Base-by-base conservation (phyloP, 92 coral and sea anemone species). In the Porites lobata region DNA sequence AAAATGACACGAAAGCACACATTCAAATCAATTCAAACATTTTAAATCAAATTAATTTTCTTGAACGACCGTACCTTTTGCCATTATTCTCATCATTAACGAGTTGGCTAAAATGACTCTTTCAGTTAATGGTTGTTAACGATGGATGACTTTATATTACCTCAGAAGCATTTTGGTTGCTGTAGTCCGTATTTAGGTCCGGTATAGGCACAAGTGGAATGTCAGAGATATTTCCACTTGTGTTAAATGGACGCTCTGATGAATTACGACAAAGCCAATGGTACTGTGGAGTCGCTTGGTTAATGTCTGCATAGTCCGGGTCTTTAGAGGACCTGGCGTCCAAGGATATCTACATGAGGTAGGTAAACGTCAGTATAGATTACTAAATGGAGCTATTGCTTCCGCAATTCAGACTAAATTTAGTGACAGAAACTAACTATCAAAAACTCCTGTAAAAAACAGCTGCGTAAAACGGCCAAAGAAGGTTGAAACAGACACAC, bases 201-300 rank as follows among this genome's bases (percentile, higher is more conserved):
- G 87, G 87, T 21, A 85, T 51, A n/a, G 43, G 15, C 5, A 90
- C 77, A 2, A 59, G 1, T 3, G 79, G 84, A 50, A 90, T 90
- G 18, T 74, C 20, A 13, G 69, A 61, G 24, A 91, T 65, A 68
- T 90, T 71, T 18, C 78, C 79, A 26, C 69, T 84, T 20, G 79
- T 83, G 72, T 76, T 4, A 72, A 91, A 83, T 21, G 58, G 81
- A 13, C 92, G 79, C 62, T 95, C 98, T 1, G 93, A 83, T 0
- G 1, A 26, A 54, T 93, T 93, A 13, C 98, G 93, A 70, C 98
- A 95, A 47, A 95, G 72, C 96, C 95, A 91, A 50, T 54, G 57
- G 77, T 88, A 95, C 61, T 77, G 69, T 85, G 94, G 94, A 51
- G 77, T 66, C n/a, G 90, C 80, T 69, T 78, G 50, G 70, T 59